These are phyloP conservation scores for Calliphora vomitoria DNA, from an alignment of 2,888 invertebrate genomes.

Conservation along the genomic window DNA sequence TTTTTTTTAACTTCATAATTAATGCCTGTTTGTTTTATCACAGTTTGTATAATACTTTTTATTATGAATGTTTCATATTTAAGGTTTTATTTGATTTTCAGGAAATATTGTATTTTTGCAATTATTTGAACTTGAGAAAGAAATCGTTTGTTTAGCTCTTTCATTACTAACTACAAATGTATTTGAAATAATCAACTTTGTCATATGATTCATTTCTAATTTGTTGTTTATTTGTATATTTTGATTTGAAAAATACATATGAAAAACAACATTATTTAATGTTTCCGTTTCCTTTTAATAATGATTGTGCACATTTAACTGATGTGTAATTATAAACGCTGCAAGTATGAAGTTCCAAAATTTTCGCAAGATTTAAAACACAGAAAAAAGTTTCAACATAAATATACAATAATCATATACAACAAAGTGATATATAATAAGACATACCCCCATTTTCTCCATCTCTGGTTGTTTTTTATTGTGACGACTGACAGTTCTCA, in stretches of 20 bases:
- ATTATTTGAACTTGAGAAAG: constrained; percentile 50
- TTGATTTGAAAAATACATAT: neutral
- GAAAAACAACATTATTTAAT: neutral
- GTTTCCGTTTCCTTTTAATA: constrained; percentile 34
- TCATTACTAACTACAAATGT: neutral
- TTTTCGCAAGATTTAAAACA: no score
- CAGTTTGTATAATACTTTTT: constrained; percentile 9
- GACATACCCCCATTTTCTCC: no score
- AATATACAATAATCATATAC: no score
- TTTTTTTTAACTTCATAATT: neutral
- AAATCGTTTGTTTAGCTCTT: constrained; percentile 26
- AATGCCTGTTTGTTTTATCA: constrained; percentile 7
- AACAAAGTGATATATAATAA: no score
- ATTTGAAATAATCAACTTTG: constrained; percentile 9
- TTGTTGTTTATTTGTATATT: neutral
- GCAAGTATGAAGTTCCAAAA: neutral
- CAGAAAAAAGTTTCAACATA: no score
- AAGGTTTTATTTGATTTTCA: neutral
- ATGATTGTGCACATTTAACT: neutral
- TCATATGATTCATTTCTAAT: constrained; percentile 23
- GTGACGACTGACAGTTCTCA: no score
- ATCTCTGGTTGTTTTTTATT: no score
- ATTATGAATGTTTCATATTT: neutral
- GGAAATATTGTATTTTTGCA: constrained; percentile 37
- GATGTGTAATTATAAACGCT: neutral